phyloP scores from a whole-genome alignment of 2,888 invertebrate genomes.

The Hyalella azteca region DNA sequence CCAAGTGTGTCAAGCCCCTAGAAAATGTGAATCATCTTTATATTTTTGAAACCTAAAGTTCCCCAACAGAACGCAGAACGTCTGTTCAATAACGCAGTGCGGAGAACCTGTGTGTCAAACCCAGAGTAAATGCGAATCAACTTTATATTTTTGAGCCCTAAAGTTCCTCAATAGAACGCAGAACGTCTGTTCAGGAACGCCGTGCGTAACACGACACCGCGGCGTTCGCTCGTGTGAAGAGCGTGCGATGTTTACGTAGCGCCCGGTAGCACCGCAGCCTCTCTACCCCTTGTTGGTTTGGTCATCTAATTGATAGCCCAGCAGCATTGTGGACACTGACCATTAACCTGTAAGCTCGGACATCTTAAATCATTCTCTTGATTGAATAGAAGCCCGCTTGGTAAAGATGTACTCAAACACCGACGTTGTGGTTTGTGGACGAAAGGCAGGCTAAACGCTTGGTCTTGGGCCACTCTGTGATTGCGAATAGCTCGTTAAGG shows the following conservation, averaged over 20 bases:
- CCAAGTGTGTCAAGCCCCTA: no score
- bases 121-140: no score
- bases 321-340: slow-evolving; percentile 14
- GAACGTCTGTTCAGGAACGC: neutral
- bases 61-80: no score
- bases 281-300: neutral
- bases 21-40: no score
- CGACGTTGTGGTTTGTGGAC: neutral
- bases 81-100: no score
- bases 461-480: no score
- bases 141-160: no score
- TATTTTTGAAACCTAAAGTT: no score
- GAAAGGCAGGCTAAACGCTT: no score
- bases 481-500: no score
- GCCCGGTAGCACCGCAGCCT: neutral
- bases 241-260: neutral
- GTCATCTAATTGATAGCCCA: slow-evolving; percentile 13
- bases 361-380: slow-evolving; percentile 5
- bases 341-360: slow-evolving; percentile 12
- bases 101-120: no score
- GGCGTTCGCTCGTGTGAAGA: neutral
- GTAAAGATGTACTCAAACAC: slow-evolving; percentile 2
- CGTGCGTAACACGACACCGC: neutral
- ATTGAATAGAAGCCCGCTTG: neutral
- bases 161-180: no score